Evolutionary conservation across 2,888 invertebrate species (phyloP), one percentile per base, ranked within the genome.

Genomic region (Platynereis dumerilii): DNA sequence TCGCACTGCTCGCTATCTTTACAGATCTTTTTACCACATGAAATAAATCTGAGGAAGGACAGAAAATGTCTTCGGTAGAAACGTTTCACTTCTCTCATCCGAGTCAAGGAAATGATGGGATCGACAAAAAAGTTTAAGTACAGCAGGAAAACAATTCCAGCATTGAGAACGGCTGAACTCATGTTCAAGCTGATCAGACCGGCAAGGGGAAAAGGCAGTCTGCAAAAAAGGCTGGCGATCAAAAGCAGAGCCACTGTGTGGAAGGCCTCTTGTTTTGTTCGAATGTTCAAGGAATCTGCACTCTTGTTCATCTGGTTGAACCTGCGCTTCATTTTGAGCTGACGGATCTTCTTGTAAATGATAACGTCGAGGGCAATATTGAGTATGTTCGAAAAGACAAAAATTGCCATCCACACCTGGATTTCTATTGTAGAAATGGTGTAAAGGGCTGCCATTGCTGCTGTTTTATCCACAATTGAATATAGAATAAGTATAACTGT

Each of bases 341-440:
- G 22, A 5, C 52, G 29, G 27, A 70, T 71, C 10, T 60, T 58
- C 42, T 54, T 39, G 39, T 67, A 68, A 12, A 70, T 53, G 28
- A 66, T 48, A 29, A 64, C 20, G 42, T 71, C 58, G n/a, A 70
- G 61, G n/a, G 57, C 7, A 20, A 70, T 64, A 52, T 63, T 70
- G 53, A 67, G 39, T 12, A 71, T 3, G 15, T 60, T 52, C 15
- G 65, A 55, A 2, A 60, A 3, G 34, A 63, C 61, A 34, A 68
- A 71, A 7, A 70, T 17, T n/a, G 26, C 67, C 69, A 71, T 68
- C 71, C 71, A 71, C 2, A 70, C 58, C 60, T 67, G 67, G 45
- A 70, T 68, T 45, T 71, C 71, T 10, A 71, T 39, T 22, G 15
- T 42, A 20, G 67, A 68, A 3, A 70, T 55, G 2, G 22, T 22